Conservation (phyloP, 2,888 invertebrate species). For the Macaria liturata region DNA sequence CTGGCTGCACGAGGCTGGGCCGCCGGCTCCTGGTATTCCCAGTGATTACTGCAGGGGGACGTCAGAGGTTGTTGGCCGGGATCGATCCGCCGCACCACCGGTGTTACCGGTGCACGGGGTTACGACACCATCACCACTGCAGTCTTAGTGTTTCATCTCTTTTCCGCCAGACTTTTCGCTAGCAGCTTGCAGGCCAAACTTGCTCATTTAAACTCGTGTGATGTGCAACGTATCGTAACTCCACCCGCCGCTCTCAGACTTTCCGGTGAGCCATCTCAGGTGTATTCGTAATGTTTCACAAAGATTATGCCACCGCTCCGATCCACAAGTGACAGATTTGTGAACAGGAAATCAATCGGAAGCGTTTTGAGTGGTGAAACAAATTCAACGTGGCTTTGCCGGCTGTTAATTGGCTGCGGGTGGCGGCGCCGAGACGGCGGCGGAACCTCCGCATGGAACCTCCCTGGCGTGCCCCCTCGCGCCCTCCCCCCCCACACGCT, state of each 20-base stretch:
- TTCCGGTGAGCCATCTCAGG: constrained; percentile 16
- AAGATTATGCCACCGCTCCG: constrained; percentile 39
- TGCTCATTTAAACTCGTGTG: constrained; percentile 29
- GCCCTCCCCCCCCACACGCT: constrained; percentile 61
- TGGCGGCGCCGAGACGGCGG: constrained; percentile 83
- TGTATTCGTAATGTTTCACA: constrained; percentile 13
- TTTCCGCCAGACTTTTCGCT: constrained; percentile 36
- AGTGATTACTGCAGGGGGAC: constrained; percentile 72
- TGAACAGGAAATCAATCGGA: constrained; percentile 78
- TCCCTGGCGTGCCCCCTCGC: constrained; percentile 62
- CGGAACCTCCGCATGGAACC: constrained; percentile 81
- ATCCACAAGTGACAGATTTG: constrained; percentile 48
- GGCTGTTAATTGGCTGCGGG: constrained; percentile 82
- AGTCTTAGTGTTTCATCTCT: constrained; percentile 44
- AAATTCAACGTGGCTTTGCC: constrained; percentile 77
- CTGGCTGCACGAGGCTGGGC: constrained; percentile 40
- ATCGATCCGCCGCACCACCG: constrained; percentile 72
- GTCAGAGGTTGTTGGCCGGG: constrained; percentile 76
- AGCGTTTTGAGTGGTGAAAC: constrained; percentile 77
- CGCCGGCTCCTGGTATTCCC: constrained; percentile 75
- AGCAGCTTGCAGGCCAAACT: constrained; percentile 24
- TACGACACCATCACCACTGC: constrained; percentile 65
- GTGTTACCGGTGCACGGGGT: constrained; percentile 71
- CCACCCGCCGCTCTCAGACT: constrained; percentile 7
- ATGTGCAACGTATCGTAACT: constrained; percentile 28